These are phyloP conservation scores for Drosophila tanythrix DNA, from an alignment of 2,888 invertebrate genomes.

Conservation along the genomic window DNA sequence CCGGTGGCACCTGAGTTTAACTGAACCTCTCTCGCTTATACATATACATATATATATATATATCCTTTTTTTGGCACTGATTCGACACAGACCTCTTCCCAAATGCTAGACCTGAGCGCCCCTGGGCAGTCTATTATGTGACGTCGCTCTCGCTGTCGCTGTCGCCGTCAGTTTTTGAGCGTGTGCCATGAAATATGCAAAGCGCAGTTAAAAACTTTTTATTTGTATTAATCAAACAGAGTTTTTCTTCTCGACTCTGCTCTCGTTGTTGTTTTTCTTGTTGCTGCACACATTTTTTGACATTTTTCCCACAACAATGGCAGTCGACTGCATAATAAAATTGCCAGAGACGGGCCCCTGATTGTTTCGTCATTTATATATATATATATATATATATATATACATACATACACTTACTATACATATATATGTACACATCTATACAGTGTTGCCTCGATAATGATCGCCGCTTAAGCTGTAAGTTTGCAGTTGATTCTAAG, in stretches of 20 bases:
- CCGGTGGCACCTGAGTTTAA: constrained; percentile 50
- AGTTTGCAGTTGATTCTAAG: not conserved
- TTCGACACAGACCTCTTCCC: constrained; percentile 32
- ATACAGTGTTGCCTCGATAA: not conserved
- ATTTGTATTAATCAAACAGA: constrained; percentile 81
- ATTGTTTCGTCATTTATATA: constrained; percentile 60
- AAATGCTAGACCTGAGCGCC: constrained; percentile 9
- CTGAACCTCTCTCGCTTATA: not conserved
- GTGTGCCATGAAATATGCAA: constrained; percentile 79
- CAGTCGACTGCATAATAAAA: constrained; percentile 59
- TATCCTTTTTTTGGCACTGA: constrained; percentile 42
- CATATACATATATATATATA: not conserved
- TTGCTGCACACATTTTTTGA: constrained; percentile 48
- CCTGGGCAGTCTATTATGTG: constrained; percentile 49
- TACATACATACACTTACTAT: not conserved
- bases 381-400: not conserved
- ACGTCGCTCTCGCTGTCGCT: constrained; percentile 38
- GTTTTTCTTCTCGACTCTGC: constrained; percentile 47
- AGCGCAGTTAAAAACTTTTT: constrained; percentile 81
- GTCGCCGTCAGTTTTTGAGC: constrained; percentile 66
- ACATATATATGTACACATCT: not conserved
- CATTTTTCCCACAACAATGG: constrained; percentile 57
- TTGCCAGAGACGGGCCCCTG: constrained; percentile 21
- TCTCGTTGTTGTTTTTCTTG: not conserved
- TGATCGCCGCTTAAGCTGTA: not conserved